phyloP scores from a whole-genome alignment of 2,888 invertebrate genomes.

The Invenusta paracnida region DNA sequence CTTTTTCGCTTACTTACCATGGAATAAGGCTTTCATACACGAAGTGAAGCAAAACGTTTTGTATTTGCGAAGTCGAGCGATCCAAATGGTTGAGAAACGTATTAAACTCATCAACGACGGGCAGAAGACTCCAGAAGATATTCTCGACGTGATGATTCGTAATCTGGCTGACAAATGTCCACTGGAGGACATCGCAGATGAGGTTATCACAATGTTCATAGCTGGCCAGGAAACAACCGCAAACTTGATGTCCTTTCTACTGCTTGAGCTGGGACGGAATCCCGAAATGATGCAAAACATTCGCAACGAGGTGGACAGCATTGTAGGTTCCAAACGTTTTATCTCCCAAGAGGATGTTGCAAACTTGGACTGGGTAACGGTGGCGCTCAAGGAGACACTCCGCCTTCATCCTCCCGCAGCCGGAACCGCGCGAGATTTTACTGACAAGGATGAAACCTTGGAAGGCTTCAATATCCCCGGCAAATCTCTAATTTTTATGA shows the following conservation, averaged over 20 bases:
- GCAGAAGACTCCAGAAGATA: background rate
- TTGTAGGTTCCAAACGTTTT: conserved; percentile 35
- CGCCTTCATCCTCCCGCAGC: conserved; percentile 45
- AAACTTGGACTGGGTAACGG: conserved; percentile 41
- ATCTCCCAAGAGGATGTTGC: conserved; percentile 41
- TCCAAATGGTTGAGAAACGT: background rate
- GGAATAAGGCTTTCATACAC: background rate
- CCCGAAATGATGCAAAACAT: conserved; percentile 44
- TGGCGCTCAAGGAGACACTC: conserved; percentile 45
- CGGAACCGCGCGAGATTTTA: conserved; percentile 42
- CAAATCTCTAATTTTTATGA: conserved; percentile 32
- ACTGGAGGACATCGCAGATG: conserved; percentile 43
- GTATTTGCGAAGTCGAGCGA: background rate
- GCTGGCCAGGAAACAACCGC: conserved; percentile 47
- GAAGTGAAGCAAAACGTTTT: no score
- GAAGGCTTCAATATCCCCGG: background rate
- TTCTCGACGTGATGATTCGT: background rate
- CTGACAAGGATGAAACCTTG: conserved; percentile 32
- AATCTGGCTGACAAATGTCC: background rate
- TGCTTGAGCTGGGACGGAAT: conserved; percentile 45
- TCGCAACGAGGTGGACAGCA: conserved; percentile 44
- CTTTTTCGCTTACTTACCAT: background rate
- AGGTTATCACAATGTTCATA: conserved; percentile 46
- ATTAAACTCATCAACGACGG: background rate
- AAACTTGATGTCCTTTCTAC: conserved; percentile 44